Percentiles rank a stretch among this genome's conserved stretches.
Conservation (phyloP, 2,888 invertebrate species). For the Cinara cedri region DNA sequence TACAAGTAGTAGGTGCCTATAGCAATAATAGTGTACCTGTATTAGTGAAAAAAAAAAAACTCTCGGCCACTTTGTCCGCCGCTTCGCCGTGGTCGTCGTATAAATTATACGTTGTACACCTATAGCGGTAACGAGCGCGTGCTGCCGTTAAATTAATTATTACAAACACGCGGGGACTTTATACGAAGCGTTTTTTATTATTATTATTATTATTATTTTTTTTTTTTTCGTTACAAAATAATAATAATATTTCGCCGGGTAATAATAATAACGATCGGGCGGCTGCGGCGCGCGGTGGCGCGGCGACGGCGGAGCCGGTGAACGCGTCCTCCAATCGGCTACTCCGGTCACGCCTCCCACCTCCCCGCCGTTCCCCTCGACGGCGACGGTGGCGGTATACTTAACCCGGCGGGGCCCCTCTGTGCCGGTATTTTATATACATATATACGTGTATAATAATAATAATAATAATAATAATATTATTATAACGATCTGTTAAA, state of each 20-base stretch:
- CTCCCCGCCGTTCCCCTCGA: slow-evolving; percentile 15
- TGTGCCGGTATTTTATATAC: too few species aligned
- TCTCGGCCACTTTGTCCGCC: slow-evolving; percentile 3
- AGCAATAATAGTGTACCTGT: not conserved
- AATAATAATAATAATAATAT: not conserved
- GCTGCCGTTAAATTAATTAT: slow-evolving; percentile 52
- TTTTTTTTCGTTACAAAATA: slow-evolving; percentile 9
- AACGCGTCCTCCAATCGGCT: slow-evolving; percentile 51
- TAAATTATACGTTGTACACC: slow-evolving; percentile 19
- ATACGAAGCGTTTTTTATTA: slow-evolving; percentile 6
- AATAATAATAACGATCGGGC: slow-evolving; percentile 38
- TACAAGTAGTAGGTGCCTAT: not conserved
- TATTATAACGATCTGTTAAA: slow-evolving; percentile 27
- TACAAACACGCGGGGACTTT: not conserved
- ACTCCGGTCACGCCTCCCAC: slow-evolving; percentile 45
- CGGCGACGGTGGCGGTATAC: not conserved
- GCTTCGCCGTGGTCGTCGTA: not conserved
- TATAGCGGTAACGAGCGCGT: slow-evolving; percentile 24
- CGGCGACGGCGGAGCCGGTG: not conserved
- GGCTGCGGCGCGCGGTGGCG: slow-evolving; percentile 17
- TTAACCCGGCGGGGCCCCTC: slow-evolving; percentile 45
- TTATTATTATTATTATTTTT: not conserved
- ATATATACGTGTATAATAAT: too few species aligned
- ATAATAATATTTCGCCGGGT: slow-evolving; percentile 32
- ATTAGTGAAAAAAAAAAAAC: not conserved